phyloP scores from a whole-genome alignment of 2,888 invertebrate genomes.

The Apodemia hepburni region DNA sequence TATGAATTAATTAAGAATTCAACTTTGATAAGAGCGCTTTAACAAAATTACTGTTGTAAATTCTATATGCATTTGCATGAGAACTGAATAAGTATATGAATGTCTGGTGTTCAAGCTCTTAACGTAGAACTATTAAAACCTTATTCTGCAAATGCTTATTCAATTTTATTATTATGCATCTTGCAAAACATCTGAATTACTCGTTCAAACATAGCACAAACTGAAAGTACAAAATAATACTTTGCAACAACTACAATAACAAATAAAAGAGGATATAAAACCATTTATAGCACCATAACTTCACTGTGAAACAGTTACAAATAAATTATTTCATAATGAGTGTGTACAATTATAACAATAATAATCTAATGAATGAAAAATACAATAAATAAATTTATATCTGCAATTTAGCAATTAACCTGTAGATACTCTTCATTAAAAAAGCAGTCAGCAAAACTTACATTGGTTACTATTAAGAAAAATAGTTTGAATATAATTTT shows the following conservation, averaged over 20 bases:
- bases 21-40: slow-evolving; percentile 15
- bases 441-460: too few relatives aligned
- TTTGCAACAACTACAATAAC: too few relatives aligned
- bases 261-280: too few relatives aligned
- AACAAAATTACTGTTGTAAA: slow-evolving; percentile 35
- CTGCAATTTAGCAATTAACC: too few relatives aligned
- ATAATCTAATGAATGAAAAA: too few relatives aligned
- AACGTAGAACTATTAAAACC: slow-evolving; percentile 66
- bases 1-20: slow-evolving; percentile 19
- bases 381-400: too few relatives aligned
- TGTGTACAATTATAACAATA: too few relatives aligned
- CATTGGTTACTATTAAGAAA: too few relatives aligned
- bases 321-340: not conserved
- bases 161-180: slow-evolving; percentile 46
- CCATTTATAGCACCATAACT: too few relatives aligned
- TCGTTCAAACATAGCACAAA: slow-evolving; percentile 32
- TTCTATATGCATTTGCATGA: slow-evolving; percentile 58
- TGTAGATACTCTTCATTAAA: too few relatives aligned
- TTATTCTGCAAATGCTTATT: slow-evolving; percentile 56
- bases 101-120: slow-evolving; percentile 41
- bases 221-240: not conserved
- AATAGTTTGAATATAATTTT: too few relatives aligned
- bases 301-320: too few relatives aligned
- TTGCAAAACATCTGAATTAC: slow-evolving; percentile 44
- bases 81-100: slow-evolving; percentile 44